Evolutionary conservation across 2,888 invertebrate species (phyloP).

Genomic region (Heliconius charithonia): DNA sequence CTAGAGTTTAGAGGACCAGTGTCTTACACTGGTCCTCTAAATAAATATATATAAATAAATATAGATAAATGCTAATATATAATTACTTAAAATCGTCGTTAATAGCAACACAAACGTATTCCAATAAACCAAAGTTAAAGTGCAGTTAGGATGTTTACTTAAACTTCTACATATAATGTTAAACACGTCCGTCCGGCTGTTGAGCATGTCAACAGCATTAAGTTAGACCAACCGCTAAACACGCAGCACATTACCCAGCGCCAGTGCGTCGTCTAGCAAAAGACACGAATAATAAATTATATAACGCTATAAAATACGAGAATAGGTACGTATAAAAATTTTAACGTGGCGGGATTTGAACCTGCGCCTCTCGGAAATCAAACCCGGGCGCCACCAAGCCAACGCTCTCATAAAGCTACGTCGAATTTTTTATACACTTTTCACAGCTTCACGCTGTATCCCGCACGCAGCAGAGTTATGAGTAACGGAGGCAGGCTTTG

Average conservation of each 20-base stretch:
- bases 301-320: neutral
- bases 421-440: no score
- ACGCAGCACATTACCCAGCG: slow-evolving; percentile 36
- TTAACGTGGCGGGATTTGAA: no score
- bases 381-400: no score
- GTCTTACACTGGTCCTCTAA: no score
- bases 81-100: neutral
- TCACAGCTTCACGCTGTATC: no score
- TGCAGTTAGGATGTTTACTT: slow-evolving; percentile 30
- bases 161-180: slow-evolving; percentile 25
- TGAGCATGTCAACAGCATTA: slow-evolving; percentile 41
- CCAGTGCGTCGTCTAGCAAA: slow-evolving; percentile 11
- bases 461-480: no score
- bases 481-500: no score
- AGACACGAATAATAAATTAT: slow-evolving; percentile 32
- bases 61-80: neutral
- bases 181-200: slow-evolving; percentile 37
- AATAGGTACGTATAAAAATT: no score
- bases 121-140: slow-evolving; percentile 3
- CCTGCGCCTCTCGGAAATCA: no score
- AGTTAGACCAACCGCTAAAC: slow-evolving; percentile 36
- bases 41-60: no score
- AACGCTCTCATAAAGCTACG: no score
- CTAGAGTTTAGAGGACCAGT: no score
- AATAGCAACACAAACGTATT: neutral